Evolutionary conservation across 2,797 vertebrate species (phyloP), one percentile per base, ranked within the genome.

Genomic region (Crypturellus tataupa): DNA sequence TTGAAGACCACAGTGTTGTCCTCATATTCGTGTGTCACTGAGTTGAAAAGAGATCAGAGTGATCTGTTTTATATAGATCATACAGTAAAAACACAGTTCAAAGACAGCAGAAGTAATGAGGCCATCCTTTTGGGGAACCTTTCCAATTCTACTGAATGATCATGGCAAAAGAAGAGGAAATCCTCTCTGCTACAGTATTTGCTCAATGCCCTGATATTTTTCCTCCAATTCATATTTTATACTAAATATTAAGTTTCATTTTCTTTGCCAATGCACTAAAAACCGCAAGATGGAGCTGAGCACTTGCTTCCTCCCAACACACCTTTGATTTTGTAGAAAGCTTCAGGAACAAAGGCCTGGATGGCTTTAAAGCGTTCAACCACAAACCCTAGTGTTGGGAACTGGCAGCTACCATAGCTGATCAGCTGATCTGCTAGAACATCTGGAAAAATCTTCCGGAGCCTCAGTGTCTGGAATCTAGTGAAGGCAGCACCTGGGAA

Each of bases 281-380:
- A 27, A 35, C 53, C 47, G 3, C 2, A 44, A 71, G 65, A 60
- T 5, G 31, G 49, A 84, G 58, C n/a, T 6, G 49, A 39, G 29
- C 63, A 46, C 4, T 70, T 0, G 0, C 17, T 21, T 44, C 31
- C 39, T 3, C 23, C 13, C 39, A 27, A 33, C 23, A 2, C 91
- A 99, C 99, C 99, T 98, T 99, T 99, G 68, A 99, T 99, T 98
- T 98, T 99, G 96, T 99, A 99, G 97, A 99, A 99, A 16, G 97
- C 97, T 97, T 99, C 99, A 0, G 99, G 98, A 93, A 99, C 98
- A 80, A 99, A 99, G 56, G 99, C 98, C 95, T 99, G 99, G 94
- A 99, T 99, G 87, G 99, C 99, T 98, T 99, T 99, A 90, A 99
- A 99, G 14, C 99, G 98, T 94, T 99, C 99, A 13, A 99, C 99